These are phyloP conservation scores for Patella ulyssiponensis DNA, from an alignment of 2,888 invertebrate genomes.

Conservation along the genomic window DNA sequence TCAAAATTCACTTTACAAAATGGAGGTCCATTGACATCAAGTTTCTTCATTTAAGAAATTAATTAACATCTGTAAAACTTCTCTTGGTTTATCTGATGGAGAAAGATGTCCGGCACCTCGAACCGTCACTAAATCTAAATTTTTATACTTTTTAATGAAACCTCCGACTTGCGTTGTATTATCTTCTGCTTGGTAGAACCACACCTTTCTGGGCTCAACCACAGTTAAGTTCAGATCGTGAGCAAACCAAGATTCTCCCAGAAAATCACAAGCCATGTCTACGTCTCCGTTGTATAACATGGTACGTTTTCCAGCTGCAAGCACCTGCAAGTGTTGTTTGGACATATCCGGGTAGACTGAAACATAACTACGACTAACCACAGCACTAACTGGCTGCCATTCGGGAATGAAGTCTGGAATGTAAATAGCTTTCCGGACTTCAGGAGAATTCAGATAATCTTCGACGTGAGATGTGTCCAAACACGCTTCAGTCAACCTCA, in stretches of 20 bases:
- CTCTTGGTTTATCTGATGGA: constrained; percentile 69
- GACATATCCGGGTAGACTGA: constrained; percentile 55
- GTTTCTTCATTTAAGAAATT: constrained; percentile 43
- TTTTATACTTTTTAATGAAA: constrained; percentile 59
- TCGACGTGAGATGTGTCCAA: constrained; percentile 48
- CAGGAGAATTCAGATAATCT: constrained; percentile 76
- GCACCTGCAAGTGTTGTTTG: constrained; percentile 57
- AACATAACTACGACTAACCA: background rate
- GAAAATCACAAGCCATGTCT: constrained; percentile 74
- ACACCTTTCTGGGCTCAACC: constrained; percentile 43
- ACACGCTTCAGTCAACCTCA: constrained; percentile 63
- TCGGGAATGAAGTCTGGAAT: constrained; percentile 55
- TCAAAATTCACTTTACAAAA: no score
- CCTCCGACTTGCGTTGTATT: constrained; percentile 64
- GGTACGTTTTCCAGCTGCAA: constrained; percentile 53
- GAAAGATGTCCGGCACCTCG: constrained; percentile 73
- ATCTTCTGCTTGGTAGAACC: constrained; percentile 50
- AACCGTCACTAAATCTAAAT: constrained; percentile 62
- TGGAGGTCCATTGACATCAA: no score
- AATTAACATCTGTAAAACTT: constrained; percentile 67
- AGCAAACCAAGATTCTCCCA: constrained; percentile 74
- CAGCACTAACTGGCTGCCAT: constrained; percentile 62
- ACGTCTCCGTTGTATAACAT: constrained; percentile 75
- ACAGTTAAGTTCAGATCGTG: constrained; percentile 62
- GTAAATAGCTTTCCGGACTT: constrained; percentile 67